Evolutionary conservation across 2,888 invertebrate species (phyloP), one percentile per base, ranked within the genome.

Genomic region (Reticulitermes lucifugus): DNA sequence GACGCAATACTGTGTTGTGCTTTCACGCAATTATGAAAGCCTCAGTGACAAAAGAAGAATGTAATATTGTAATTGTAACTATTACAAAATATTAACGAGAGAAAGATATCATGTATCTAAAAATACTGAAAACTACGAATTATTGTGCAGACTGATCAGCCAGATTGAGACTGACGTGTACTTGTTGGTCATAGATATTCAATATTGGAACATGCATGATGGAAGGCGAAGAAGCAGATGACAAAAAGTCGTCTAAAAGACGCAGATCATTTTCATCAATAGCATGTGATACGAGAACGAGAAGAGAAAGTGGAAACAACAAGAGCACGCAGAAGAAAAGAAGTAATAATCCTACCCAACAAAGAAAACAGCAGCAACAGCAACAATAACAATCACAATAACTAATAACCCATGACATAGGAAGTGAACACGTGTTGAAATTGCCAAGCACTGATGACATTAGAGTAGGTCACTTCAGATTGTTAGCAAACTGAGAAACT

Each of bases 261-360:
- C 29, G 29, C 35, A 85, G 79, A 51, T 85, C 85, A 22, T 81
- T 73, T 59, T 79, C 81, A 75, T 70, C 71, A 22, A 85, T 46
- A 14, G 81, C 70, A 81, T 85, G 81, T 81, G 80, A 73, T 12
- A 79, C 82, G 25, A 81, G 21, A 35, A 85, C 55, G 2, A 85
- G 85, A 65, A 85, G 59, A 22, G 59, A 43, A 70, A 85, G 60
- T 12, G 85, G 85, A 43, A 81, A 29, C 41, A 85, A 41, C 85
- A 85, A 81, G 22, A 85, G 41, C 71, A 85, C 41, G 41, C 79
- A 79, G 73, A 71, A 25, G 51, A 85, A 80, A 18, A 85, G 84
- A 59, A 79, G 85, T 43, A 81, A 60, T 75, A 85, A 46, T 73
- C 71, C 83, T 22, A 83, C 1, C 83, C 83, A 83, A 21, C 83